phyloP scores from a whole-genome alignment of 1,140 invertebrate genomes.

The Linepithema humile region DNA sequence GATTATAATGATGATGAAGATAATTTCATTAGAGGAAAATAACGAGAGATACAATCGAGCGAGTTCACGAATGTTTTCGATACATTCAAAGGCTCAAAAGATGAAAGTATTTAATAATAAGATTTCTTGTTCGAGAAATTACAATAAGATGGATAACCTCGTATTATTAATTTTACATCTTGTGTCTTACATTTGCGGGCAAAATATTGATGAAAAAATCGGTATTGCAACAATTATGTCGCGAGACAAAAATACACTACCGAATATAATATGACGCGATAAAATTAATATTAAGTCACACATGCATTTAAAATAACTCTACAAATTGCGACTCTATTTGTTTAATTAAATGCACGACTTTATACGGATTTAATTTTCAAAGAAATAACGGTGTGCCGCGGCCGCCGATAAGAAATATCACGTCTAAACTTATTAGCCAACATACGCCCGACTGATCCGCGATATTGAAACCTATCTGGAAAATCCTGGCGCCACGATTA shows the following conservation, averaged over 20 bases:
- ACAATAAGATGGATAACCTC: no score
- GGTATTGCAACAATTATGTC: no score
- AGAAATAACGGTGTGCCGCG: no score
- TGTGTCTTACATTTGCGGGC: no score
- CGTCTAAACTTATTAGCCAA: constrained; percentile 47
- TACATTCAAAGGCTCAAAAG: background rate
- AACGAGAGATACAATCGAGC: background rate
- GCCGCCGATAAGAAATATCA: constrained; percentile 6
- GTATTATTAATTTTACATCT: no score
- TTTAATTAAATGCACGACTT: background rate
- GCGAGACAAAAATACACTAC: no score
- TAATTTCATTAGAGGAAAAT: constrained; percentile 14
- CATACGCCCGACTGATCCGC: constrained; percentile 36
- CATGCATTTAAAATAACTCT: background rate
- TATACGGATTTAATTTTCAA: no score
- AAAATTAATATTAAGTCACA: background rate
- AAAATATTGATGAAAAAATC: no score
- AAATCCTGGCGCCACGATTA: constrained; percentile 61
- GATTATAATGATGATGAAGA: constrained; percentile 8
- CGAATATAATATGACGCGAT: no score
- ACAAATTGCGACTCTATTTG: background rate
- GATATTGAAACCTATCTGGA: constrained; percentile 61
- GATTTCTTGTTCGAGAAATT: background rate
- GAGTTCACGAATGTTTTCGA: background rate
- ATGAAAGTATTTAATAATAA: background rate